Evolutionary conservation across 2,797 vertebrate genomes (phyloP).

Genomic region (Babyrousa celebensis): DNA sequence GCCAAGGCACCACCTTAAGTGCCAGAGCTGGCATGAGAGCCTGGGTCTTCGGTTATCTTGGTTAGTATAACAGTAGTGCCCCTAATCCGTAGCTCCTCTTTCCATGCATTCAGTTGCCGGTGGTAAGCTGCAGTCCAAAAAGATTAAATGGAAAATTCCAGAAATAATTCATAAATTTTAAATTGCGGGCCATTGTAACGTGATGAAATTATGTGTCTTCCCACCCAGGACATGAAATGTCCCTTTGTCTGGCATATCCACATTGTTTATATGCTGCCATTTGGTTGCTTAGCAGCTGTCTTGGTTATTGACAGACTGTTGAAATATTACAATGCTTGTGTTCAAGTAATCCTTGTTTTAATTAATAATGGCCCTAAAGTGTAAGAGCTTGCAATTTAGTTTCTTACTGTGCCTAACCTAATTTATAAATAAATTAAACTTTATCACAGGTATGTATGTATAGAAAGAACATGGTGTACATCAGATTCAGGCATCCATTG

Average conservation of each 20-base stretch:
- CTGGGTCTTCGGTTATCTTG: neutral
- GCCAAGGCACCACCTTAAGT: neutral
- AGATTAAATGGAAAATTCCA: neutral
- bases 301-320: neutral
- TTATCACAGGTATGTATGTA: neutral
- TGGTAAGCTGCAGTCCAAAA: neutral
- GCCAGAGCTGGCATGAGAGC: neutral
- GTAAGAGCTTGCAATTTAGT: neutral
- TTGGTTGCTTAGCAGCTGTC: neutral
- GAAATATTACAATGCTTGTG: neutral
- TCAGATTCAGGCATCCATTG: neutral
- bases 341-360: neutral
- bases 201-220: neutral
- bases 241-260: neutral
- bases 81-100: neutral
- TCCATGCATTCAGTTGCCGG: neutral
- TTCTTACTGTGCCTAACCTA: neutral
- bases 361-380: neutral
- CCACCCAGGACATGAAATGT: neutral
- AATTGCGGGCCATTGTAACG: rapidly evolving
- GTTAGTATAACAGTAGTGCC: neutral
- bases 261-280: no score
- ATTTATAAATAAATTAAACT: neutral
- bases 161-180: neutral
- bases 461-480: neutral